Percentiles rank a stretch among this genome's conserved stretches.
phyloP scores from a whole-genome alignment of 2,888 invertebrate species.

The Taenaris catops region DNA sequence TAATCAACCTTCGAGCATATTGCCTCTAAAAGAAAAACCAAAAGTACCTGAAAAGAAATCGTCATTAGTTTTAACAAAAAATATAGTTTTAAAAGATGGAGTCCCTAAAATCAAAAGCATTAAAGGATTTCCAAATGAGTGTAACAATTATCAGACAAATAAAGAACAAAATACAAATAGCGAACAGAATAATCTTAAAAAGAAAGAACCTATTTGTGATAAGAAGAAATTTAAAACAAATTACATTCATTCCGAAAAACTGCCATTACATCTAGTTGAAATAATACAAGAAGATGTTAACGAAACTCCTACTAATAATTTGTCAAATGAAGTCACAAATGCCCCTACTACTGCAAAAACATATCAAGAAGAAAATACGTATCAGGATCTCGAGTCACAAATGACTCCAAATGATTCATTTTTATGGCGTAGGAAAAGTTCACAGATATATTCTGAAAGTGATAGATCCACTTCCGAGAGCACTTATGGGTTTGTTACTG shows the following conservation, averaged over 20 bases:
- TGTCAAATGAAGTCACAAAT: slow-evolving; percentile 20
- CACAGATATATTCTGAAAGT: slow-evolving; percentile 58
- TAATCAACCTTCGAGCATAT: slow-evolving; percentile 40
- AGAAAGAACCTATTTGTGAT: slow-evolving; percentile 61
- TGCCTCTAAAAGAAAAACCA: slow-evolving; percentile 68
- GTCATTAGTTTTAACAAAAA: slow-evolving; percentile 72
- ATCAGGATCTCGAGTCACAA: slow-evolving; percentile 48
- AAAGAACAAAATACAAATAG: slow-evolving; percentile 27
- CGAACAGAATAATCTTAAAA: slow-evolving; percentile 32
- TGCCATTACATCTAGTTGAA: slow-evolving; percentile 63
- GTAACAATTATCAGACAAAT: slow-evolving; percentile 28
- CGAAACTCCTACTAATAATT: slow-evolving; percentile 33
- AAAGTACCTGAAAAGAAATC: slow-evolving; percentile 82
- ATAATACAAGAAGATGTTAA: slow-evolving; percentile 66
- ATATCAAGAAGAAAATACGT: slow-evolving; percentile 24
- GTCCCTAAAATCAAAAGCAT: slow-evolving; percentile 73
- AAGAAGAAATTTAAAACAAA: slow-evolving; percentile 67
- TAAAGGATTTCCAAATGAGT: slow-evolving; percentile 42
- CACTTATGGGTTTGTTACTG: slow-evolving; percentile 51
- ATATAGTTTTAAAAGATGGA: slow-evolving; percentile 72
- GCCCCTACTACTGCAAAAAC: slow-evolving; percentile 19
- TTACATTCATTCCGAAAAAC: slow-evolving; percentile 66
- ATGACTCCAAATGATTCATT: slow-evolving; percentile 84
- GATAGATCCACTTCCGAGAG: slow-evolving; percentile 54
- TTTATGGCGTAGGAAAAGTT: slow-evolving; percentile 79